Conservation (phyloP, 2,113 vertebrate genomes). For the Microcebus tavaratra region DNA sequence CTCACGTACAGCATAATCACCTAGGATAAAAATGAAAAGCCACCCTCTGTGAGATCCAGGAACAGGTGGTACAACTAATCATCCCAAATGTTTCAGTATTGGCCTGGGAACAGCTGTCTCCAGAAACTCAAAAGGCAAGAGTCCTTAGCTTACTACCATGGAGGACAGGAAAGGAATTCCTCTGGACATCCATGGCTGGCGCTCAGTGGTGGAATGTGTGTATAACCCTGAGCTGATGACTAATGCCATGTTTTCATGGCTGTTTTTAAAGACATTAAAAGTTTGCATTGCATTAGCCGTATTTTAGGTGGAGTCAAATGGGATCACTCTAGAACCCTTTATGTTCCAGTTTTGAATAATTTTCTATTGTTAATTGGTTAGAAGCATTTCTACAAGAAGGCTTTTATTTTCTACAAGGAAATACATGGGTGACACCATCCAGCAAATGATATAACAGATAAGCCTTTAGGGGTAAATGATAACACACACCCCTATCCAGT, state of each 20-base stretch:
- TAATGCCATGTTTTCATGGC: neutral
- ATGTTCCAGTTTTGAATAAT: neutral
- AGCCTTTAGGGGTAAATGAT: neutral
- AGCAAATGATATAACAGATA: neutral
- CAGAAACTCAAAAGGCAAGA: conserved; percentile 42
- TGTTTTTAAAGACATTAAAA: neutral
- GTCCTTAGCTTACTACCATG: neutral
- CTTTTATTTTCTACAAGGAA: neutral
- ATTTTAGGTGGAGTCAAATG: neutral
- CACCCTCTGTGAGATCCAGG: conserved; percentile 64
- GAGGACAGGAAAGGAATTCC: neutral
- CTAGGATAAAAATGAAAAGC: conserved; percentile 70
- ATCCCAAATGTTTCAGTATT: conserved; percentile 64
- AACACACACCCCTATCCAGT: neutral
- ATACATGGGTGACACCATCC: neutral
- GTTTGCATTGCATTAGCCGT: neutral
- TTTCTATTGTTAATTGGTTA: neutral
- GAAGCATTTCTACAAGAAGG: neutral
- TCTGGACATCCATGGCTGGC: neutral
- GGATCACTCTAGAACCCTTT: neutral
- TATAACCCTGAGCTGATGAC: neutral
- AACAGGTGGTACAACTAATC: conserved; percentile 75
- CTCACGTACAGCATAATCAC: conserved; percentile 66
- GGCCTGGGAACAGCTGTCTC: conserved; percentile 58
- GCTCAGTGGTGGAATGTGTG: neutral